Conservation (phyloP, 2,113 vertebrate genomes). For the Ammospiza caudacuta region DNA sequence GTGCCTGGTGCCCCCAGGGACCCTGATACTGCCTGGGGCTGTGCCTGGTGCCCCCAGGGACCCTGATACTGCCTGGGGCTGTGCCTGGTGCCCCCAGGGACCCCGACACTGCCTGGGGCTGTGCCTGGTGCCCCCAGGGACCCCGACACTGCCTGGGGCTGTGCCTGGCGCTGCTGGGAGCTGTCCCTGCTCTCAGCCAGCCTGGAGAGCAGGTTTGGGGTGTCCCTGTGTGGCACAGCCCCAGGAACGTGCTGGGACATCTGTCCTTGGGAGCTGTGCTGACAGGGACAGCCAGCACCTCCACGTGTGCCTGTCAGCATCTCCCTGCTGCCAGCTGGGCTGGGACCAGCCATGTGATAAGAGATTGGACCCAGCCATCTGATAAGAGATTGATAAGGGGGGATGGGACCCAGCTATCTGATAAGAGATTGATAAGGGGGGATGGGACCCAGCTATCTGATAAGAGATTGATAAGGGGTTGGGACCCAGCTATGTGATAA, state of each 20-base stretch:
- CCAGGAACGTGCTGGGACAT: neutral
- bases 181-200: neutral
- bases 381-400: neutral
- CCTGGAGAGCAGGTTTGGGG: neutral
- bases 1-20: too few species aligned
- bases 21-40: accelerated
- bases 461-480: neutral
- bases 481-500: neutral
- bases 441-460: too few species aligned
- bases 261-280: neutral
- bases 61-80: accelerated
- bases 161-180: neutral
- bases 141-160: accelerated
- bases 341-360: too few species aligned
- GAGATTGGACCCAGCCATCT: too few species aligned
- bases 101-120: accelerated
- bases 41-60: accelerated
- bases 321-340: neutral
- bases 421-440: too few species aligned
- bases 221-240: neutral
- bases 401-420: neutral
- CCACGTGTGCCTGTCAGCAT: accelerated
- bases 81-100: neutral
- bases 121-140: accelerated
- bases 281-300: neutral